Percentiles rank a stretch among this genome's conserved stretches.
Conservation (phyloP, 2,113 vertebrate species). For the Strix uralensis region DNA sequence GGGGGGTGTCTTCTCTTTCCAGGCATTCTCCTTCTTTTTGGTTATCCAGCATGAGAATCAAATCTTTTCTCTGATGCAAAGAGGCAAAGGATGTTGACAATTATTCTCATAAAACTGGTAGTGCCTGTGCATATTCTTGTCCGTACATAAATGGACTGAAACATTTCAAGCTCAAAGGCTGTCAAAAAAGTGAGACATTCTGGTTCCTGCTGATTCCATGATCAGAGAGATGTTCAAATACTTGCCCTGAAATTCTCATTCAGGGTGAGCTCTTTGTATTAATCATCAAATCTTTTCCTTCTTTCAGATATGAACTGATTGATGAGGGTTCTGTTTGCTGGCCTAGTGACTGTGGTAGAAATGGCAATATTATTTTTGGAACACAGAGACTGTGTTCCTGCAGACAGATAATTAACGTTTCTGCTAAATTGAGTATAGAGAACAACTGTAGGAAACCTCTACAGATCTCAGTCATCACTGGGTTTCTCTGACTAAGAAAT, state of each 20-base stretch:
- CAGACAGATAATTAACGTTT: conserved; percentile 54
- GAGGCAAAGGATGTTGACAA: neutral
- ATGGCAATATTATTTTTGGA: conserved; percentile 54
- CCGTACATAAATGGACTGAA: neutral
- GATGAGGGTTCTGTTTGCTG: conserved; percentile 52
- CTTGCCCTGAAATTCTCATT: neutral
- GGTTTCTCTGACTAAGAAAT: neutral
- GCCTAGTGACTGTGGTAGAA: conserved; percentile 42
- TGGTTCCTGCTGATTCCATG: neutral
- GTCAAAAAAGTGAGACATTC: neutral
- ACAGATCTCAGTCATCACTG: neutral
- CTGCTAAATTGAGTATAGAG: conserved; percentile 24
- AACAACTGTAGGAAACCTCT: conserved; percentile 7
- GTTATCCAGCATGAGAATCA: neutral
- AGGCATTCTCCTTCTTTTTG: neutral
- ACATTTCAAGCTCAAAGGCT: neutral
- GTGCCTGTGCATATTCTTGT: neutral
- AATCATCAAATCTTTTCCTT: conserved; percentile 16
- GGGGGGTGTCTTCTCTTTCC: neutral
- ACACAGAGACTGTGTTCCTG: conserved; percentile 16
- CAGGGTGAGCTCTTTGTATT: conserved; percentile 17
- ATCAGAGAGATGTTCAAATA: neutral
- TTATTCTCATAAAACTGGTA: neutral
- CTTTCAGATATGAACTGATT: conserved; percentile 41
- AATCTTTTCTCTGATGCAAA: neutral